Evolutionary conservation across 92 coral and sea anemone genomes (phyloP).

Genomic region (Zoanthus sansibaricus): DNA sequence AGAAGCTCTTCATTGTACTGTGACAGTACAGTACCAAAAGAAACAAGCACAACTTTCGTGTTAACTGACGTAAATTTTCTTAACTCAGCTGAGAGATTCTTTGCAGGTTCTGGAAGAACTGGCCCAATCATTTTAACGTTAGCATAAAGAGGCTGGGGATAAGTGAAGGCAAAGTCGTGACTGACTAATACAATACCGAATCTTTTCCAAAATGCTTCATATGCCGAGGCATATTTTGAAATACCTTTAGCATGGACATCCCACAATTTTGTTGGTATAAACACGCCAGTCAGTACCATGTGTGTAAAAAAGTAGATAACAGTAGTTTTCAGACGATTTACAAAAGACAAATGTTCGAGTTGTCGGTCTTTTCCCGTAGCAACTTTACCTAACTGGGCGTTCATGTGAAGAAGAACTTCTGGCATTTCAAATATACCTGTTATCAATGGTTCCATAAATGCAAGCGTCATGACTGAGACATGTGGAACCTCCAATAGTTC

Average conservation of each 20-base stretch:
- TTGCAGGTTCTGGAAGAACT: slow-evolving; percentile 44
- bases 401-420: slow-evolving; percentile 6
- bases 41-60: slow-evolving; percentile 45
- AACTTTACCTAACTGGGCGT: slow-evolving; percentile 5
- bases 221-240: slow-evolving; percentile 43
- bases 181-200: slow-evolving; percentile 37
- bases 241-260: slow-evolving; percentile 38
- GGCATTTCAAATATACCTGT: not conserved
- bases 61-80: slow-evolving; percentile 35
- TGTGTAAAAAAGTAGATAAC: not conserved
- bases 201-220: slow-evolving; percentile 45
- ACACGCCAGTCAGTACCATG: not conserved
- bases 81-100: slow-evolving; percentile 44
- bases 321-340: slow-evolving; percentile 49
- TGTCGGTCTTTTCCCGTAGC: not conserved
- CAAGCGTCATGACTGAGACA: slow-evolving; percentile 35
- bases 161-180: slow-evolving; percentile 54
- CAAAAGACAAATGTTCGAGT: slow-evolving; percentile 32
- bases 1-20: slow-evolving; percentile 26
- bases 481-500: slow-evolving; percentile 49
- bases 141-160: slow-evolving; percentile 44
- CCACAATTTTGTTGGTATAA: slow-evolving; percentile 39
- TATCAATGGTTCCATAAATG: slow-evolving; percentile 15
- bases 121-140: slow-evolving; percentile 57
- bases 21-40: slow-evolving; percentile 56